Conservation (phyloP, 1,140 invertebrate species). For the Adoxophyes honmai region DNA sequence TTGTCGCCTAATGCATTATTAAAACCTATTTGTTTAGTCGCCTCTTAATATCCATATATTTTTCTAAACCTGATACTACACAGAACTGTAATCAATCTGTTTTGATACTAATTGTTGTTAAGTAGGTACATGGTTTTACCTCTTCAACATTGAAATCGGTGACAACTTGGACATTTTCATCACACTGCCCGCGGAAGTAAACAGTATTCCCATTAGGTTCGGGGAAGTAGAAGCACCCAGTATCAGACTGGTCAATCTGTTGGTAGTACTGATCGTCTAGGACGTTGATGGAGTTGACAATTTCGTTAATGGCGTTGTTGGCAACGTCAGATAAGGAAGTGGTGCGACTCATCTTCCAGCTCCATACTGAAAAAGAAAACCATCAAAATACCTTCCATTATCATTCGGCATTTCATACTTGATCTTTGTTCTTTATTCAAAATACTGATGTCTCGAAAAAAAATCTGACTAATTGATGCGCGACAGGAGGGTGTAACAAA, state of each 20-base stretch:
- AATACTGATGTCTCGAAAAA: too few species aligned
- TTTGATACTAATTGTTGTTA: too few species aligned
- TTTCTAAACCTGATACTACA: too few species aligned
- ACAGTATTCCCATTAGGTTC: slow-evolving; percentile 29
- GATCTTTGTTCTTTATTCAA: too few species aligned
- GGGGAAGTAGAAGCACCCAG: slow-evolving; percentile 50
- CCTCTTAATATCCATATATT: too few species aligned
- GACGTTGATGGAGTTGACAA: slow-evolving; percentile 38
- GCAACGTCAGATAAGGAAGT: slow-evolving; percentile 26
- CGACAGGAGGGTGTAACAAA: too few species aligned
- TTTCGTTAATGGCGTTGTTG: slow-evolving; percentile 29
- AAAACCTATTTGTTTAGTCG: too few species aligned
- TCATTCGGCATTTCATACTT: too few species aligned
- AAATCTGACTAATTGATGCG: too few species aligned
- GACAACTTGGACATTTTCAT: slow-evolving; percentile 36
- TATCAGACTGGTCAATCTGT: slow-evolving; percentile 29
- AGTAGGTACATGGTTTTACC: too few species aligned
- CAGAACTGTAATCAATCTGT: background rate
- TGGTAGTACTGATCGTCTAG: slow-evolving; percentile 44
- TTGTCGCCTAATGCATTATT: too few species aligned
- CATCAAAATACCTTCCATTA: too few species aligned
- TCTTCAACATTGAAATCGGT: slow-evolving; percentile 32
- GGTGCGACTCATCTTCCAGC: slow-evolving; percentile 51
- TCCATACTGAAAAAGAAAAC: slow-evolving; percentile 40
- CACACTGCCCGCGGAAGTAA: slow-evolving; percentile 42